Base-by-base conservation (phyloP, 2,888 invertebrate species). In the Marasmarcha lunaedactyla region DNA sequence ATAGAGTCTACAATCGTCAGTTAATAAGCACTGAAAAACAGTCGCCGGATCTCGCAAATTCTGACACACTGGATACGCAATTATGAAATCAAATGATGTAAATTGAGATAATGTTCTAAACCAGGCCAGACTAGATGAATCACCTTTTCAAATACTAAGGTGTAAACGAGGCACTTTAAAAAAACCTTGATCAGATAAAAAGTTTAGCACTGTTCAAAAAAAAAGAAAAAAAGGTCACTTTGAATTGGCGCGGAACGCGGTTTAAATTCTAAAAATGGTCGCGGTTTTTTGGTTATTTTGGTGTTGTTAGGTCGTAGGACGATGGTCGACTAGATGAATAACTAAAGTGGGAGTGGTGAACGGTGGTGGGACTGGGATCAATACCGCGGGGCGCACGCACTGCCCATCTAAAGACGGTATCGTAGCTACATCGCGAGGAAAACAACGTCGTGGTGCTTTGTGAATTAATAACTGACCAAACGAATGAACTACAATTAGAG, bases 331-430 rank as follows among this genome's bases (percentile, higher is more conserved):
- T 78, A 67, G 57, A 62, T 60, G 67, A 47, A 52, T 57, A 63
- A 65, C 55, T 69, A 59, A 55, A 53, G 55, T 64, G 71, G 77
- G 77, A 73, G 77, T 76, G 79, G 77, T 78, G 72, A 66, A 48
- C 59, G 57, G 50, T 40, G 63, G 63, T 68, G 72, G 76, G 76
- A 71, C 74, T 76, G 78, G 76, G 78, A 70, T 79, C 79, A 66
- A 71, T 71, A 68, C 74, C 71, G 71, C 67, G 63, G 69, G 71
- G 69, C 78, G 78, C 76, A 83, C 81, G 81, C 81, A 81, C 71
- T 79, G 78, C 68, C 78, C 79, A 70, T 20, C 47, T 20, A 20
- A 20, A 20, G 7, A 20, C 20, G 20, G 4, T 20, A 20, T 20
- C 20, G 20, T 20, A 3, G 7, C 20, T 20, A 20, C 20, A 20